Evolutionary conservation across 2,888 invertebrate genomes (phyloP), one percentile per base, ranked within the genome.

Genomic region (Ormia ochracea): DNA sequence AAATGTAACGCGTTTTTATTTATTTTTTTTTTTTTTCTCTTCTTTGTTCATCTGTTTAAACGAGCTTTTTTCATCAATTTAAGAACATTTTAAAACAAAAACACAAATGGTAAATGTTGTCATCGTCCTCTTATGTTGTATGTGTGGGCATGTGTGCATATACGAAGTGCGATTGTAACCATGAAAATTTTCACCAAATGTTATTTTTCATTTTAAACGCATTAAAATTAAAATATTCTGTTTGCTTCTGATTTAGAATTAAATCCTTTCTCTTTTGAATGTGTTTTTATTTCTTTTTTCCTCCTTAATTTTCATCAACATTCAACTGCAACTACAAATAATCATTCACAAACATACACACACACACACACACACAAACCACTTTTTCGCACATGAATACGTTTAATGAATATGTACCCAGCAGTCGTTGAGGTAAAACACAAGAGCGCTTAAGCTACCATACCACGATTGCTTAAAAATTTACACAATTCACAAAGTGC

Each of bases 211-310:
- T 75, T 75, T 68, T 33, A 45, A 63, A 63, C 56, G 69, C 48
- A 69, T 72, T 70, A 59, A 59, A 69, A 70, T 58, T 70, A 65
- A 77, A 65, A 65, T 59, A 70, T 65, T 70, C 56, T 17, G 26
- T 77, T 77, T 70, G 58, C 26, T 50, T 65, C 50, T 58, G 41
- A 58, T 70, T 72, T 77, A 65, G 70, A 66, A 65, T 59, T 36
- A 77, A 77, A 77, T 66, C 50, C 48, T 72, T 70, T 65, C 17
- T 41, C 12, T 28, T 43, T 66, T 52, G 31, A 0, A 6, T 21
- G n/a, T 28, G 38, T 48, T 41, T 48, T n/a, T 63, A n/a, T n/a
- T n/a, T n/a, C n/a, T n/a, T n/a, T n/a, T n/a, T n/a, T n/a, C n/a
- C n/a, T n/a, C n/a, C 50, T 50, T 41, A 21, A 31, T 33, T 58